These are phyloP conservation scores for Perdita meconis DNA, from an alignment of 2,888 invertebrate genomes.

Conservation along the genomic window DNA sequence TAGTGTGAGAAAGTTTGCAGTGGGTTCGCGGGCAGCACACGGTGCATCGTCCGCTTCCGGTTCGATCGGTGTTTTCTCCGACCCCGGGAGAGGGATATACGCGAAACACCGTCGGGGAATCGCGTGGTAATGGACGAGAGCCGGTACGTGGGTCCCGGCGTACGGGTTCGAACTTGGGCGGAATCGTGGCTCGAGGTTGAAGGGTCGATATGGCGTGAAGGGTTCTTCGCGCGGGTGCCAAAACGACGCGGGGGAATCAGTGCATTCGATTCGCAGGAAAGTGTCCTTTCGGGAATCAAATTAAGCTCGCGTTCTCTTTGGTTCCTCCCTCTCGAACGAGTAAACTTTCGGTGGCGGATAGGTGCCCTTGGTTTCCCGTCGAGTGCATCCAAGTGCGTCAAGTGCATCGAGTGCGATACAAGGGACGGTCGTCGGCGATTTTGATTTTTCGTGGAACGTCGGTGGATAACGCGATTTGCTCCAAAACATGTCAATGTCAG, in stretches of 20 bases:
- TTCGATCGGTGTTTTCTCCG: background rate
- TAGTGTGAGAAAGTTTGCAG: conserved; percentile 56
- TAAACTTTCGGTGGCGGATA: no score
- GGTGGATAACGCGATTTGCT: background rate
- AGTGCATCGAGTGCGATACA: conserved; percentile 13
- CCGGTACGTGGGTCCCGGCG: conserved; percentile 32
- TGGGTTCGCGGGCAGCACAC: conserved; percentile 26
- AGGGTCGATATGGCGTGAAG: conserved; percentile 66
- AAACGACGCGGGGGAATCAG: conserved; percentile 51
- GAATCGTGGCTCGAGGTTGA: conserved; percentile 59
- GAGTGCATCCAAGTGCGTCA: no score
- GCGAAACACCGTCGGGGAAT: background rate
- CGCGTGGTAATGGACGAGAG: conserved; percentile 31
- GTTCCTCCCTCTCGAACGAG: no score
- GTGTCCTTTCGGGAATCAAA: background rate
- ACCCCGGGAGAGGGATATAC: background rate
- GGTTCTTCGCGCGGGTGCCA: conserved; percentile 53
- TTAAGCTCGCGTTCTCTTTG: background rate
- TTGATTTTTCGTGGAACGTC: background rate
- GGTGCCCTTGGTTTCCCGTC: no score
- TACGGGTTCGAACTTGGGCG: conserved; percentile 47
- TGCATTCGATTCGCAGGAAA: conserved; percentile 25
- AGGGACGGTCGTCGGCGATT: background rate
- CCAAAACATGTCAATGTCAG: background rate
- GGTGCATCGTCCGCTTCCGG: background rate